Base-by-base conservation (phyloP, 2,113 vertebrate species). In the Illadopsis cleaveri region DNA sequence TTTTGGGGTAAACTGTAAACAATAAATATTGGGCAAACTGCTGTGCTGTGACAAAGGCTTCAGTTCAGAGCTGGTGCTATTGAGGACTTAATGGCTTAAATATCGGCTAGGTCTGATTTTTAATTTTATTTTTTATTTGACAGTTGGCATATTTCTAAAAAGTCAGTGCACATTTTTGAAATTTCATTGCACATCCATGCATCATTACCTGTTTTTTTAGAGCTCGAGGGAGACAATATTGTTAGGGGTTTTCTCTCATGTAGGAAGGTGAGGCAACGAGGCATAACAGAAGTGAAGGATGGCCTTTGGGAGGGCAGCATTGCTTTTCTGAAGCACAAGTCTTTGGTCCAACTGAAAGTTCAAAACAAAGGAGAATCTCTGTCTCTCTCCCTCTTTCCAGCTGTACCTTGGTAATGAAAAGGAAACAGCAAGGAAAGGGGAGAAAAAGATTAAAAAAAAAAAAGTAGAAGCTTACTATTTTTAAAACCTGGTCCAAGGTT, bases 61-160 rank as follows among this genome's bases (percentile, higher is more conserved):
- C 54, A 33, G 45, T 14, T 64, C 47, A 65, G 47, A 78, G 58
- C 1, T 5, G 3, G 65, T 86, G 69, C 62, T 42, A 18, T 19
- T 28, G 35, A 93, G 66, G 83, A 70, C 44, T 51, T 72, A 38
- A 48, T 0, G 1, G 48, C 40, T 80, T 97, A 89, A 81, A 69
- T 60, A 77, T 58, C 85, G 51, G 30, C 42, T 33, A 79, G 56
- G 25, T 50, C 45, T 87, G 53, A 94, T 44, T 83, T 84, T 91
- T 89, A 42, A 33, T 73, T 75, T 64, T 84, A 31, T 30, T 86
- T 90, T 89, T 81, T 71, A 60, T 83, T 56, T 92, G 68, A 93
- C 88, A 60, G 86, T 73, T 81, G 95, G 78, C 93, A 65, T 96
- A 96, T 97, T 97, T 98, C 78, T 96, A 84, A 97, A 97, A 96